phyloP scores from a whole-genome alignment of 2,797 vertebrate species.

The Chromobotia macracanthus region DNA sequence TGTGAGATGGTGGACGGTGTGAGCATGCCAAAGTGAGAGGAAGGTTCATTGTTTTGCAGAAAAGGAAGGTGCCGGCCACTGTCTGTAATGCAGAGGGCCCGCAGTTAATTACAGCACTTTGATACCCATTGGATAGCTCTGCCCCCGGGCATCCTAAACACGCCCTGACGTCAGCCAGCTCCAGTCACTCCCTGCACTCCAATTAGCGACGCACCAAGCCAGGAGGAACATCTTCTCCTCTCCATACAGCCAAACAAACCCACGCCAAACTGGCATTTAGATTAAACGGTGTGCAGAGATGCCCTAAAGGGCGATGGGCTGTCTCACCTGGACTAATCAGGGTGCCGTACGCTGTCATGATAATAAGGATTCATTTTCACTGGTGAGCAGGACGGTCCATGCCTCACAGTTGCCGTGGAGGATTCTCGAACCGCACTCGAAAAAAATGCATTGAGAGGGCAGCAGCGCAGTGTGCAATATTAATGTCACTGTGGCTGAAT shows the following conservation, averaged over 20 bases:
- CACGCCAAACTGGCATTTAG: conserved; percentile 95
- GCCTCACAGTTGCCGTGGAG: conserved; percentile 11
- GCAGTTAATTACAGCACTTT: conserved; percentile 99
- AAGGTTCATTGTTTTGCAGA: too few relatives aligned
- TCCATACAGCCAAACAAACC: conserved; percentile 65
- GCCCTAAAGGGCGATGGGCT: conserved; percentile 73
- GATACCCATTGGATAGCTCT: conserved; percentile 99
- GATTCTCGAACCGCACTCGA: conserved; percentile 56
- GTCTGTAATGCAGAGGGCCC: conserved; percentile 90
- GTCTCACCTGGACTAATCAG: conserved; percentile 77
- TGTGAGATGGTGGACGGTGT: too few relatives aligned
- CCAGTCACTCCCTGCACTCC: conserved; percentile 94
- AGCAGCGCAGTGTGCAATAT: conserved; percentile 76
- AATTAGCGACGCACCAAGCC: conserved; percentile 93
- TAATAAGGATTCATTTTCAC: conserved; percentile 80
- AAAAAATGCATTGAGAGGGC: conserved; percentile 45
- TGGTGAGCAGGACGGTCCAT: conserved; percentile 28
- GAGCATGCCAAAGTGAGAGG: too few relatives aligned
- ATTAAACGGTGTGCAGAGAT: conserved; percentile 90
- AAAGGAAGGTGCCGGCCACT: conserved; percentile 87
- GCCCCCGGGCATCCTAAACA: conserved; percentile 99
- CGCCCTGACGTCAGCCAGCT: conserved; percentile 96
- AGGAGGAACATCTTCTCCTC: conserved; percentile 72
- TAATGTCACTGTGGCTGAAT: conserved; percentile 75
- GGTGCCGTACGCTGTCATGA: conserved; percentile 72